phyloP scores from a whole-genome alignment of 1,140 invertebrate species.

The Linepithema humile region DNA sequence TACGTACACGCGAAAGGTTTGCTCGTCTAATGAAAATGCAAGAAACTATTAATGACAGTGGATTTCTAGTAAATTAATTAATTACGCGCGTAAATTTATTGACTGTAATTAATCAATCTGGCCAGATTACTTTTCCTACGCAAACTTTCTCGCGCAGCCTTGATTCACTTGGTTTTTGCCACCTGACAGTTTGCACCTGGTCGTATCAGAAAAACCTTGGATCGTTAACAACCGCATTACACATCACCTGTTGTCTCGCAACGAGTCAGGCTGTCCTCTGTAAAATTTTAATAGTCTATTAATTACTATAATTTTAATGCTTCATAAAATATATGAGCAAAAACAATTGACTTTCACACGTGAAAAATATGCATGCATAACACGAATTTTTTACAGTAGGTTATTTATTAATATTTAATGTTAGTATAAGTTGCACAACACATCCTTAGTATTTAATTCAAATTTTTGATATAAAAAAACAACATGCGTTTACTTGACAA shows the following conservation, averaged over 20 bases:
- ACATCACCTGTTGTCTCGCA: slow-evolving; percentile 32
- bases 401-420: neutral
- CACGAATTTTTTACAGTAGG: neutral
- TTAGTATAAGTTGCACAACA: too few species aligned
- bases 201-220: slow-evolving; percentile 49
- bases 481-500: neutral
- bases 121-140: neutral
- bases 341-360: neutral
- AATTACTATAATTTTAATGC: neutral
- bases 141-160: slow-evolving; percentile 43
- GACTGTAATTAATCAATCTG: slow-evolving; percentile 21
- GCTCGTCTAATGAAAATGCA: neutral
- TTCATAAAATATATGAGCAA: neutral
- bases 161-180: slow-evolving; percentile 55
- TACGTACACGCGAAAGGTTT: neutral
- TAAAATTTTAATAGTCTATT: slow-evolving; percentile 21
- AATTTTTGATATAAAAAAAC: neutral
- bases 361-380: neutral
- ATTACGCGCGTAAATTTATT: neutral
- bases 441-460: too few species aligned
- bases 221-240: slow-evolving; percentile 46
- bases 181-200: slow-evolving; percentile 39
- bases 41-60: neutral
- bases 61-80: neutral
- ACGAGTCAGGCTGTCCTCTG: neutral